These are phyloP conservation scores for Ormia ochracea DNA, from an alignment of 2,888 invertebrate species.

Conservation along the genomic window DNA sequence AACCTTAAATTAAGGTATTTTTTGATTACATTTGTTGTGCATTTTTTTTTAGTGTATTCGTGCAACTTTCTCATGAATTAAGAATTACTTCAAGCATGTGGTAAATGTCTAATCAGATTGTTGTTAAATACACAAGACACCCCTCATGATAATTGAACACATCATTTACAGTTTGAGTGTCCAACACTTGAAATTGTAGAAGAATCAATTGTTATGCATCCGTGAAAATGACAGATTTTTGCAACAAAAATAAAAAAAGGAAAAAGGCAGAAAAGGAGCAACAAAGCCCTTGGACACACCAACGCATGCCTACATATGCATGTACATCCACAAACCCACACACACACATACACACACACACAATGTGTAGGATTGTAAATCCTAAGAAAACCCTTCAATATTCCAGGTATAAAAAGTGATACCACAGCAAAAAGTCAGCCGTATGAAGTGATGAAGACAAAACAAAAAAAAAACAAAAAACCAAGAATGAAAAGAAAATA, in stretches of 20 bases:
- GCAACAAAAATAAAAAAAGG: not conserved
- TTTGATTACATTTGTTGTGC: too few relatives aligned
- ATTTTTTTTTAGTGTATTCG: too few relatives aligned
- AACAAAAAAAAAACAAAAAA: too few relatives aligned
- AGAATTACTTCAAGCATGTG: too few relatives aligned
- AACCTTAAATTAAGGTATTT: too few relatives aligned
- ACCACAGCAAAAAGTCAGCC: constrained; percentile 14
- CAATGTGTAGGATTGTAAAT: constrained; percentile 67
- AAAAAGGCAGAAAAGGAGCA: not conserved
- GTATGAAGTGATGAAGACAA: too few relatives aligned
- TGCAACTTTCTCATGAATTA: too few relatives aligned
- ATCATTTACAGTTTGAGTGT: not conserved
- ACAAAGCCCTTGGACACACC: not conserved
- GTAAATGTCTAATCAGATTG: not conserved
- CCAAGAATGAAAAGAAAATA: not conserved
- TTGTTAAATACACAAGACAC: not conserved
- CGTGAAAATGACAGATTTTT: constrained; percentile 40
- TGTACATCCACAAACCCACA: not conserved
- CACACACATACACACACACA: not conserved
- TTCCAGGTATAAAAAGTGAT: constrained; percentile 72
- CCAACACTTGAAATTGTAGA: constrained; percentile 1
- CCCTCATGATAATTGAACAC: not conserved
- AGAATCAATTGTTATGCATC: constrained; percentile 45
- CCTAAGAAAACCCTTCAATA: constrained; percentile 75
- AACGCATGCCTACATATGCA: too few relatives aligned